phyloP scores from a whole-genome alignment of 2,797 vertebrate species.

The Glossophaga mutica region DNA sequence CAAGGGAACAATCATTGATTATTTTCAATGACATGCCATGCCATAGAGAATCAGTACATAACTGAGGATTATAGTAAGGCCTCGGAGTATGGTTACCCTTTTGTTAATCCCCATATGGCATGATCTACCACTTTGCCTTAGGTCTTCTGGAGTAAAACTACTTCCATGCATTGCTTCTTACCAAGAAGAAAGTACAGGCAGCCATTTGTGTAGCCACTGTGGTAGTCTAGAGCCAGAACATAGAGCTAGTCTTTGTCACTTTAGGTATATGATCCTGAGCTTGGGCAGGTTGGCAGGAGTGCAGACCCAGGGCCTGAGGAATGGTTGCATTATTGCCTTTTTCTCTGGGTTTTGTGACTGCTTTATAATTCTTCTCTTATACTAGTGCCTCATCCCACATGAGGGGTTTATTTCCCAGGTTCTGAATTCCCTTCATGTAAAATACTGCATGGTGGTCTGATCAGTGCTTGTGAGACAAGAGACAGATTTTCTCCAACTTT shows the following conservation, averaged over 20 bases:
- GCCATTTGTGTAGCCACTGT: not conserved
- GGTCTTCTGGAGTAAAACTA: slow-evolving; percentile 67
- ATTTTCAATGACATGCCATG: slow-evolving; percentile 42
- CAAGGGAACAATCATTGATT: slow-evolving; percentile 65
- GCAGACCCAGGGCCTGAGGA: not conserved
- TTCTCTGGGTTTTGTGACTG: not conserved
- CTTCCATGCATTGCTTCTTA: slow-evolving; percentile 18
- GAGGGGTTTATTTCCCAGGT: not conserved
- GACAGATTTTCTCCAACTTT: not conserved
- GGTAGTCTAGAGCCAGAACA: not conserved
- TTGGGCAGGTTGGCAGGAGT: not conserved
- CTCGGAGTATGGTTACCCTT: slow-evolving; percentile 64
- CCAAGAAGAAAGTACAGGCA: not conserved
- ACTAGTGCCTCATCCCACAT: not conserved
- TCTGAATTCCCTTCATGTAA: slow-evolving; percentile 10
- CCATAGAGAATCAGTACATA: slow-evolving; percentile 60
- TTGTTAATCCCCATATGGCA: slow-evolving; percentile 46
- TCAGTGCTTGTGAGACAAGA: not conserved
- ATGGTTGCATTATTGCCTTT: not conserved
- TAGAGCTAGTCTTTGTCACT: not conserved
- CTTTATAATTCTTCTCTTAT: not conserved
- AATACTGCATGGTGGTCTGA: slow-evolving; percentile 7
- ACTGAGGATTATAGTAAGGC: slow-evolving; percentile 68
- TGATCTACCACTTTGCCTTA: slow-evolving; percentile 56
- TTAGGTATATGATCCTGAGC: not conserved